Evolutionary conservation across 2,888 invertebrate genomes (phyloP), one percentile per base, ranked within the genome.

Genomic region (Ectemnius cavifrons): DNA sequence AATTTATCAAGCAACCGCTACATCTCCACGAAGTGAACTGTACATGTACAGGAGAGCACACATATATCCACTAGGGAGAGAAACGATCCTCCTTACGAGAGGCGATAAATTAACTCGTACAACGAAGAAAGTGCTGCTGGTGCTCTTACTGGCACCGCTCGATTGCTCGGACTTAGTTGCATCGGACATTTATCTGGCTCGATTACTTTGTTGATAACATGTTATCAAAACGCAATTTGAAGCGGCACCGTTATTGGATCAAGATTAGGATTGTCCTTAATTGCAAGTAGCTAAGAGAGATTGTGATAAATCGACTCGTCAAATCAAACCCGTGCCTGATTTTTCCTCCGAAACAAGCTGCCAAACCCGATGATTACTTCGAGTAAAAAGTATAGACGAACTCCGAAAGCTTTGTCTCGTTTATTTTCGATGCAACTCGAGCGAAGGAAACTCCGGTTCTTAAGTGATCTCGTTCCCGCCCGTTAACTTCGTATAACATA

Each of bases 141-240:
- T 6, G 8, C 5, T 37, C 8, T 11, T 37, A 11, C 37, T 37
- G 5, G 37, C 37, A 8, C 37, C 37, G 6, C 37, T 37, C 59
- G 66, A 74, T 75, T 66, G 58, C 68, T 52, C 68, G 46, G 58
- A 65, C 37, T 69, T 74, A 65, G 52, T 16, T 46, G 63, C 59
- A 28, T 27, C 28, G 27, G 16, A 64, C 63, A 23, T 23, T 63
- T 49, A 47, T 63, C 49, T 63, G 28, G 49, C 68, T 11, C 64
- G 62, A 75, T 59, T 52, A 73, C 68, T 65, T 47, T 62, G 16
- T 4, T 37, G 63, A 65, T 64, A 60, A 20, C 16, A 46, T 37
- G 63, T 59, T 75, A 75, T 75, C 68, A 46, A 56, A n/a, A 37
- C n/a, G 73, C 52, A 68, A 73, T 73, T 23, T 75, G 64, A 20